These are phyloP conservation scores for Merops nubicus DNA, from an alignment of 2,113 vertebrate species.

Conservation along the genomic window DNA sequence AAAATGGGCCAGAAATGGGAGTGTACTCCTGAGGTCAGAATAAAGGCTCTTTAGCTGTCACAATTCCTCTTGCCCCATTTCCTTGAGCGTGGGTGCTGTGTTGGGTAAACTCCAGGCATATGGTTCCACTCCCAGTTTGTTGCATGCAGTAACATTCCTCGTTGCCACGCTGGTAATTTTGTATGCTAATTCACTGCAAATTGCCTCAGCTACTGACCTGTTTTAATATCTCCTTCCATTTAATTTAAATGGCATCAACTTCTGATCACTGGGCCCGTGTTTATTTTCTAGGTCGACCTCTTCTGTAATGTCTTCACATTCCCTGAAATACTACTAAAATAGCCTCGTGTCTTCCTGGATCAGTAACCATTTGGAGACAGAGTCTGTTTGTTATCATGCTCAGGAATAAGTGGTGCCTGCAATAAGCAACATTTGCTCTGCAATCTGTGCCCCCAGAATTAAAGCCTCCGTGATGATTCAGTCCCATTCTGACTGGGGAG, in stretches of 20 bases:
- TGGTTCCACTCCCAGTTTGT: slow-evolving; percentile 18
- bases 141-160: background rate
- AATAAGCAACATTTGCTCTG: slow-evolving; percentile 71
- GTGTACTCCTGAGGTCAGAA: background rate
- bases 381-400: slow-evolving; percentile 66
- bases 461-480: slow-evolving; percentile 50
- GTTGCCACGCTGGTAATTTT: background rate
- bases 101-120: slow-evolving; percentile 54
- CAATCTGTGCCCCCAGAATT: slow-evolving; percentile 68
- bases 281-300: slow-evolving; percentile 64
- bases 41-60: slow-evolving; percentile 1
- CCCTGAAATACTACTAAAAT: slow-evolving; percentile 52
- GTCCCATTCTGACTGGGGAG: slow-evolving; percentile 14
- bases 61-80: background rate
- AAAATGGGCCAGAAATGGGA: background rate
- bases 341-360: slow-evolving; percentile 60
- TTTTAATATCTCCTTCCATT: slow-evolving; percentile 26
- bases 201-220: slow-evolving; percentile 29
- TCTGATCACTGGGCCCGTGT: background rate
- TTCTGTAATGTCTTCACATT: background rate
- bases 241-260: slow-evolving; percentile 2
- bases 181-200: background rate
- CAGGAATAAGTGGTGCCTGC: slow-evolving; percentile 60
- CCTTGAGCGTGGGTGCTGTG: slow-evolving; percentile 26
- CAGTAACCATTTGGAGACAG: slow-evolving; percentile 71